Conservation (phyloP, 1,140 invertebrate species). For the Papilio glaucus region DNA sequence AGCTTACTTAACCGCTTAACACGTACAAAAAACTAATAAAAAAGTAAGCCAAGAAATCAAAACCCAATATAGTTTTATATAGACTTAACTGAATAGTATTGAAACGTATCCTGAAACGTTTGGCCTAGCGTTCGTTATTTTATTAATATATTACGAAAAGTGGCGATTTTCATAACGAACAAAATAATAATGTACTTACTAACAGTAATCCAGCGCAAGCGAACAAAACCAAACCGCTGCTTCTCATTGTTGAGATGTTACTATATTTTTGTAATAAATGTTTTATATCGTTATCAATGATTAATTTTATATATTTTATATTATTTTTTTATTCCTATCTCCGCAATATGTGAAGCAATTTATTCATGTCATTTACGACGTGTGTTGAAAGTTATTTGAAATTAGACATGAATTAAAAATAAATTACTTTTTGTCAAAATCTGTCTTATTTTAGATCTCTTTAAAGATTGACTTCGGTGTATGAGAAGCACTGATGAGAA, state of each 20-base stretch:
- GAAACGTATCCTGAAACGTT: no score
- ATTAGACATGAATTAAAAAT: conserved; percentile 20
- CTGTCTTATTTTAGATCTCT: not conserved
- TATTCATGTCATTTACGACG: conserved; percentile 24
- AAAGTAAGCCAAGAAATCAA: no score
- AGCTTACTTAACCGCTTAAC: no score
- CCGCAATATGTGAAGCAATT: conserved; percentile 16
- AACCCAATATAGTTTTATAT: no score
- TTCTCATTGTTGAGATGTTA: conserved; percentile 59
- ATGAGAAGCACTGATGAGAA: not conserved
- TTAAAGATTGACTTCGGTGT: not conserved
- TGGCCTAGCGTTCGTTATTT: no score
- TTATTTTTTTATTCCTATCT: conserved; percentile 25
- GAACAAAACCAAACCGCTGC: conserved; percentile 66
- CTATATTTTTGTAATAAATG: conserved; percentile 11
- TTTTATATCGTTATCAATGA: conserved; percentile 6
- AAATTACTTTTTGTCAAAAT: conserved; percentile 16
- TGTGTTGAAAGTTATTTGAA: conserved; percentile 31
- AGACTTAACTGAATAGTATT: no score
- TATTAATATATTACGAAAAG: no score
- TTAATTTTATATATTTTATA: conserved; percentile 38
- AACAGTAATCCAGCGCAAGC: conserved; percentile 69
- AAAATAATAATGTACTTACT: conserved; percentile 50
- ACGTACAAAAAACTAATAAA: no score
- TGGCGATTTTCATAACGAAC: conserved; percentile 32